Evolutionary conservation across 2,888 invertebrate species (phyloP), one percentile per base, ranked within the genome.

Genomic region (Elmis aenea): DNA sequence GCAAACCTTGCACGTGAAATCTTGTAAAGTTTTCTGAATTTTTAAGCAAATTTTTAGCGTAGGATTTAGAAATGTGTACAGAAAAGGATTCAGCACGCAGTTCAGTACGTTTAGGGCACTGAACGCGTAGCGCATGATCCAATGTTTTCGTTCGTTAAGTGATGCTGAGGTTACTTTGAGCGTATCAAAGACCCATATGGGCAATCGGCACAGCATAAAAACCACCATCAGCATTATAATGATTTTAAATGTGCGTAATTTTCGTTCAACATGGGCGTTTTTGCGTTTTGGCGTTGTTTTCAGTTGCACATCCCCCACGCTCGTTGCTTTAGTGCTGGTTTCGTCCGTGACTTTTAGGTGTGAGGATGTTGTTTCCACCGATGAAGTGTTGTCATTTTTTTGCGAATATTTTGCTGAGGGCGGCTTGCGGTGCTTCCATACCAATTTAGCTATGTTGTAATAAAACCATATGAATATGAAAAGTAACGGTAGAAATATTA

Each of bases 21-120:
- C 59, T 9, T 52, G 58, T 5, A 62, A 12, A 1, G 38, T 29
- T 6, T 42, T 49, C 13, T 42, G 32, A 5, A 57, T 27, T 38
- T 51, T 55, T 13, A 50, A 48, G 21, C 52, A 42, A 9, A 53
- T 50, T 9, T 49, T 46, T 13, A 75, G 55, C 2, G 75, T 72
- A 50, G 75, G 72, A 18, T 74, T 70, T 4, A 78, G 59, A 47
- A 77, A 78, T 2, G 77, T 73, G 47, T 79, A 79, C 14, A 79
- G 59, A 28, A 78, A 67, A 1, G 79, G 79, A 66, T 79, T 76
- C 13, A 77, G 38, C 1, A 71, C 70, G 25, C 74, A 74, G 48
- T 73, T 77, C 3, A 72, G 36, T 21, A 76, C 54, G 3, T 73
- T 72, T n/a, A 79, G 51, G 3, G 70, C 55, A 5, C 72, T 70